A percentile compares a stretch with the other conserved stretches of the same genome.
Evolutionary conservation across 2,113 vertebrate species (phyloP).

Genomic region (Ginglymostoma cirratum): DNA sequence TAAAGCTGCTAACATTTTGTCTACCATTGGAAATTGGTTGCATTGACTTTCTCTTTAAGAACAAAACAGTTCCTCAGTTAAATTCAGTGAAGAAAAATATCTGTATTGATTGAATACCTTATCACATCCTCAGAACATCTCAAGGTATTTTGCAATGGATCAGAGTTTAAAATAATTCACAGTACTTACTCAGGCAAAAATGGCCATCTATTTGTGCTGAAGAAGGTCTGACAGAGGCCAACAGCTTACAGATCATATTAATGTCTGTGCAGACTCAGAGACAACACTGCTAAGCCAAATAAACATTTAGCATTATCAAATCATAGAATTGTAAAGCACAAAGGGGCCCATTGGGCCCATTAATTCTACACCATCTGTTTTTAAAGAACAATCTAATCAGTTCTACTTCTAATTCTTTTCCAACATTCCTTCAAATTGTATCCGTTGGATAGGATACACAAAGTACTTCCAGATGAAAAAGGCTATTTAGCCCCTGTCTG

Average conservation of each 20-base stretch:
- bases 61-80: background rate
- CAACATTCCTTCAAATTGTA: too few relatives aligned
- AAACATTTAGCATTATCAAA: background rate
- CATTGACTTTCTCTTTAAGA: background rate
- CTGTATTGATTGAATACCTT: background rate
- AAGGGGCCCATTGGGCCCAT: too few relatives aligned
- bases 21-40: background rate
- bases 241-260: background rate
- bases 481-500: too few relatives aligned
- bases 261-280: background rate
- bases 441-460: too few relatives aligned
- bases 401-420: too few relatives aligned
- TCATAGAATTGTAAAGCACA: too few relatives aligned
- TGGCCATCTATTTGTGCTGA: background rate
- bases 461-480: too few relatives aligned
- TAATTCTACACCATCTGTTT: too few relatives aligned
- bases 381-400: too few relatives aligned
- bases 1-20: background rate
- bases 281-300: background rate
- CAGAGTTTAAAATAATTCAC: background rate
- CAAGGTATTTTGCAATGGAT: background rate
- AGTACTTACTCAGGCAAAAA: background rate
- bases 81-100: background rate
- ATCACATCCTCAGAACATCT: background rate
- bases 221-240: background rate